Evolutionary conservation across 2,888 invertebrate species (phyloP).

Genomic region (Cheiracanthium punctorium): DNA sequence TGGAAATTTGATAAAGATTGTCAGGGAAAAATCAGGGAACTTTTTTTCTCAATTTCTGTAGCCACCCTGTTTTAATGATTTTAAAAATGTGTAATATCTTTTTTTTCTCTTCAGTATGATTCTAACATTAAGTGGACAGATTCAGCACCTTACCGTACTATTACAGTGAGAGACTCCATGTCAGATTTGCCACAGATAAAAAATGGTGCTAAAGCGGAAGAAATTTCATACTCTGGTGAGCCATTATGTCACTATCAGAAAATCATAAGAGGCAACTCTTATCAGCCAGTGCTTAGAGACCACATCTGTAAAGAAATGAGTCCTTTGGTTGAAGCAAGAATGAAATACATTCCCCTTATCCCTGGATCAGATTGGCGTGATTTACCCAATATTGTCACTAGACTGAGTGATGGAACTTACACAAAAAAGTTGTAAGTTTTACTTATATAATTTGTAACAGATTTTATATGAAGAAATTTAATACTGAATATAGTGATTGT

Average conservation of each 20-base stretch:
- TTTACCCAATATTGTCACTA: slow-evolving; percentile 85
- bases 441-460: slow-evolving; percentile 10
- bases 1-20: no score
- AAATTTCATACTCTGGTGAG: slow-evolving; percentile 84
- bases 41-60: no score
- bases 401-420: slow-evolving; percentile 83
- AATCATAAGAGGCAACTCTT: slow-evolving; percentile 80
- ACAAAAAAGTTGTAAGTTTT: slow-evolving; percentile 80
- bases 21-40: no score
- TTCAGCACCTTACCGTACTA: slow-evolving; percentile 84
- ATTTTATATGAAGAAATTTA: no score
- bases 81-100: no score
- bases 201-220: slow-evolving; percentile 83
- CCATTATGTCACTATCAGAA: slow-evolving; percentile 86
- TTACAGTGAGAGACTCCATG: slow-evolving; percentile 88
- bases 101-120: slow-evolving; percentile 10
- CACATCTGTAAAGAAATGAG: slow-evolving; percentile 91
- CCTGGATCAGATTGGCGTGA: slow-evolving; percentile 91
- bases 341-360: slow-evolving; percentile 84
- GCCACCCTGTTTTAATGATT: no score
- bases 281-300: slow-evolving; percentile 80
- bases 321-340: slow-evolving; percentile 85
- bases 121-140: slow-evolving; percentile 44
- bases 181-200: slow-evolving; percentile 86
- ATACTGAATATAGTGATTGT: no score